phyloP scores from a whole-genome alignment of 2,888 invertebrate species.

The Nemoura dubitans region DNA sequence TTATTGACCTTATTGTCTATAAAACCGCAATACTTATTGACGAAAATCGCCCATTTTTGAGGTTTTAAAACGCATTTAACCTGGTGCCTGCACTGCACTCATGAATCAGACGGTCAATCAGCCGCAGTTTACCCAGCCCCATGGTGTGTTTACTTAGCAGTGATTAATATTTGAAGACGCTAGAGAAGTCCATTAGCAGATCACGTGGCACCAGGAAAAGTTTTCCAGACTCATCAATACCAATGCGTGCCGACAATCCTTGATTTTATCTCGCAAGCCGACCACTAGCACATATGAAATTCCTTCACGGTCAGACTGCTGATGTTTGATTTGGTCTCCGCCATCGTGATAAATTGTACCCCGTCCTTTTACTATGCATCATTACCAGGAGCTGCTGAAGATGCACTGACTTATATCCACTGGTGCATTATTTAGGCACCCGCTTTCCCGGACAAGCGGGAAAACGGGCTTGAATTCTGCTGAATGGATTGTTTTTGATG shows the following conservation, averaged over 20 bases:
- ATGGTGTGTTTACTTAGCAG: background rate
- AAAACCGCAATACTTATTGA: too few relatives aligned
- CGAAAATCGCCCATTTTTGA: background rate
- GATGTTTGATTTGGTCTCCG: background rate
- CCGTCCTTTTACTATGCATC: background rate
- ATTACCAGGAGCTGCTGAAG: background rate
- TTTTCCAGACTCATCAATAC: background rate
- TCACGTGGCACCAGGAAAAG: background rate
- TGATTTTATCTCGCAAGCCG: background rate
- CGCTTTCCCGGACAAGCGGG: background rate
- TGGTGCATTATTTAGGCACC: background rate
- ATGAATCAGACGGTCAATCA: background rate
- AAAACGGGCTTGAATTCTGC: background rate
- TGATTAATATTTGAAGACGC: background rate
- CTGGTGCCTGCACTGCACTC: background rate
- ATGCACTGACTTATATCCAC: background rate
- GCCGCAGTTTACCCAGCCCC: background rate
- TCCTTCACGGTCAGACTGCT: too few relatives aligned
- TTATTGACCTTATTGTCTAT: too few relatives aligned
- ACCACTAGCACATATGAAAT: too few relatives aligned
- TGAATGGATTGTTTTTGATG: background rate
- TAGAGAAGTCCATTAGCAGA: background rate
- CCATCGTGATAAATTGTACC: background rate
- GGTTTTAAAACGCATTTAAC: background rate
- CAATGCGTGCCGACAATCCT: background rate